These are phyloP conservation scores for Zootoca vivipara DNA, from an alignment of 2,113 vertebrate species.

Conservation along the genomic window DNA sequence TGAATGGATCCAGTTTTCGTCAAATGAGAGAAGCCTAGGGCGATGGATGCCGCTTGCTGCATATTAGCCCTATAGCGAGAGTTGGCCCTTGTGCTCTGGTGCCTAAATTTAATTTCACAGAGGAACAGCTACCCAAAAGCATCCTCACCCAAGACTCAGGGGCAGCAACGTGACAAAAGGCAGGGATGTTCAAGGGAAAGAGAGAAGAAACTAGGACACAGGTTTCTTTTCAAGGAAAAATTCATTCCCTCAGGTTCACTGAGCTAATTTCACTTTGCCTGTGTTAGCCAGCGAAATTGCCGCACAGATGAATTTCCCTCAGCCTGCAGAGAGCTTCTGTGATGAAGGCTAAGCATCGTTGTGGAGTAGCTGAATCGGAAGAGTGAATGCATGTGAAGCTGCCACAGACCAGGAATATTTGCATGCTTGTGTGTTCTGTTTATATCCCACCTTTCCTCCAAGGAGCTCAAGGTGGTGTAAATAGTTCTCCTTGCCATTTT, in stretches of 20 bases:
- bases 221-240: constrained; percentile 39
- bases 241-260: background rate
- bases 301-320: background rate
- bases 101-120: constrained; percentile 59
- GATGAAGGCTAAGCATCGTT: background rate
- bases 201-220: constrained; percentile 49
- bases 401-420: too few species aligned
- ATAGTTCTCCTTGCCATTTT: too few species aligned
- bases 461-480: too few species aligned
- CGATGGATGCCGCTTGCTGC: background rate
- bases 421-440: too few species aligned
- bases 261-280: constrained; percentile 19
- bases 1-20: background rate
- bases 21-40: background rate
- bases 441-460: too few species aligned
- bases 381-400: too few species aligned
- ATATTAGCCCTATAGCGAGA: background rate
- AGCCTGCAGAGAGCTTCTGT: background rate
- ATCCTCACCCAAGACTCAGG: constrained; percentile 43
- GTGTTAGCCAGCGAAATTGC: background rate
- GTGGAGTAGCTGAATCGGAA: background rate
- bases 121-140: constrained; percentile 22
- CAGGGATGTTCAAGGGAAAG: constrained; percentile 24
- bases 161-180: constrained; percentile 58
- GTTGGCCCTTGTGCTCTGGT: background rate